These are phyloP conservation scores for Gambusia affinis DNA, from an alignment of 2,113 vertebrate genomes.

Conservation along the genomic window DNA sequence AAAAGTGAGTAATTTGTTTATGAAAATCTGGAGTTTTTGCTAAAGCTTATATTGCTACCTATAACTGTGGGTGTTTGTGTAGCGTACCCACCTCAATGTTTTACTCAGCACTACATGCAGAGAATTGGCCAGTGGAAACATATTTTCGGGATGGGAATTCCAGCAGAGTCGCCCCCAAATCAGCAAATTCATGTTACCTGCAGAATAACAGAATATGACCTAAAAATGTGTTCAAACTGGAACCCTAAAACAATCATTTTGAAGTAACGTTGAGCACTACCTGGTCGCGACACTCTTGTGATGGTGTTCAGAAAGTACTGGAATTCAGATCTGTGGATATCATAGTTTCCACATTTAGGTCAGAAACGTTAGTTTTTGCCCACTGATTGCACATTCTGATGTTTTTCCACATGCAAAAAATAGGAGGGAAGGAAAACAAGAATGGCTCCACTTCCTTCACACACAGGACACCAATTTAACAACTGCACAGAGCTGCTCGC, in stretches of 20 bases:
- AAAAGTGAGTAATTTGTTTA: rapidly evolving
- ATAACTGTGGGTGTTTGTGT: background rate
- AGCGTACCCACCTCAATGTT: slow-evolving; percentile 63
- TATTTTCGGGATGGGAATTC: slow-evolving; percentile 60
- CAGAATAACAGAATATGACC: background rate
- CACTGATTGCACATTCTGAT: too few species aligned
- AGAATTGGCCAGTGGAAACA: slow-evolving; percentile 73
- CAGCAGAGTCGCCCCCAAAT: slow-evolving; percentile 78
- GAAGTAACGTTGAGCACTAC: slow-evolving; percentile 38
- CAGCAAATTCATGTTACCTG: slow-evolving; percentile 82
- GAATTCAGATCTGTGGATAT: slow-evolving; percentile 74
- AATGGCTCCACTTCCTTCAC: too few species aligned
- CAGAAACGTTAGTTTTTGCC: slow-evolving; percentile 5
- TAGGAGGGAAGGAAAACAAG: too few species aligned
- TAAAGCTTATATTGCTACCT: background rate
- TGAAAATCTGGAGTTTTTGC: rapidly evolving
- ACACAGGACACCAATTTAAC: background rate
- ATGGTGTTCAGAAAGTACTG: slow-evolving; percentile 71
- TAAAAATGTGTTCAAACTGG: background rate
- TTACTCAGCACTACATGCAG: slow-evolving; percentile 78
- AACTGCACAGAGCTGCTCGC: background rate
- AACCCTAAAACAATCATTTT: background rate
- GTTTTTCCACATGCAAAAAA: background rate
- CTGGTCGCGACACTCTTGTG: slow-evolving; percentile 70
- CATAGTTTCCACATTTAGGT: slow-evolving; percentile 3